phyloP scores from a whole-genome alignment of 2,113 vertebrate genomes.

The Lophius piscatorius region DNA sequence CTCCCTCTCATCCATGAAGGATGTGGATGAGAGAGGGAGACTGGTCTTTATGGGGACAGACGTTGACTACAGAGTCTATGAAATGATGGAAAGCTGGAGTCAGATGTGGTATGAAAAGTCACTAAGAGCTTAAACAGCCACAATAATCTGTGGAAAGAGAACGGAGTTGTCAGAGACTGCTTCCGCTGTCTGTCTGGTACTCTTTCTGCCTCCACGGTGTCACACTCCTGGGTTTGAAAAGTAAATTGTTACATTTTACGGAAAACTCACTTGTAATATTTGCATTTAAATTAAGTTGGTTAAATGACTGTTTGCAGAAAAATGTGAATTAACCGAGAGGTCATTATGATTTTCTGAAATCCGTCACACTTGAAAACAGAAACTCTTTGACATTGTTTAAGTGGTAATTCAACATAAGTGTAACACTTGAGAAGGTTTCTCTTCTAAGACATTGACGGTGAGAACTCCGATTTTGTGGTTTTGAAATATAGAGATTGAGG shows the following conservation, averaged over 20 bases:
- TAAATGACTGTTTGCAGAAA: conserved; percentile 23
- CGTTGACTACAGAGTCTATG: conserved; percentile 8
- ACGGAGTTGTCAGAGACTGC: conserved; percentile 6
- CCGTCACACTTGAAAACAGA: conserved; percentile 52
- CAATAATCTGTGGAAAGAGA: conserved; percentile 1
- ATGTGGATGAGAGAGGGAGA: background rate
- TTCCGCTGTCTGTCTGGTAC: conserved; percentile 13
- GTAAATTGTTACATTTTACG: conserved; percentile 23
- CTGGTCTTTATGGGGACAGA: conserved; percentile 6
- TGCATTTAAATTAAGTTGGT: conserved; percentile 53
- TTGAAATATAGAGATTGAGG: conserved; percentile 39
- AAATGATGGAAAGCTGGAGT: conserved; percentile 1
- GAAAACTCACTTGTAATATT: conserved; percentile 45
- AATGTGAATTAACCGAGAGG: conserved; percentile 49
- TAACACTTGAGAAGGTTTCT: conserved; percentile 32
- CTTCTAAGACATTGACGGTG: conserved; percentile 32
- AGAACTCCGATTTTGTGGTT: conserved; percentile 37
- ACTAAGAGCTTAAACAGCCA: background rate
- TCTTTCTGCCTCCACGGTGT: conserved; percentile 12
- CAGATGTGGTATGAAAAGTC: conserved; percentile 12
- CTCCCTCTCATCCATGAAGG: background rate
- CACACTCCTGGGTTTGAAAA: conserved; percentile 3
- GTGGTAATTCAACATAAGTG: conserved; percentile 27
- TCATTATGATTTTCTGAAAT: conserved; percentile 49
- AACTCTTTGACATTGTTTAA: conserved; percentile 48